Evolutionary conservation across 2,797 vertebrate species (phyloP).

Genomic region (Monodelphis domestica): DNA sequence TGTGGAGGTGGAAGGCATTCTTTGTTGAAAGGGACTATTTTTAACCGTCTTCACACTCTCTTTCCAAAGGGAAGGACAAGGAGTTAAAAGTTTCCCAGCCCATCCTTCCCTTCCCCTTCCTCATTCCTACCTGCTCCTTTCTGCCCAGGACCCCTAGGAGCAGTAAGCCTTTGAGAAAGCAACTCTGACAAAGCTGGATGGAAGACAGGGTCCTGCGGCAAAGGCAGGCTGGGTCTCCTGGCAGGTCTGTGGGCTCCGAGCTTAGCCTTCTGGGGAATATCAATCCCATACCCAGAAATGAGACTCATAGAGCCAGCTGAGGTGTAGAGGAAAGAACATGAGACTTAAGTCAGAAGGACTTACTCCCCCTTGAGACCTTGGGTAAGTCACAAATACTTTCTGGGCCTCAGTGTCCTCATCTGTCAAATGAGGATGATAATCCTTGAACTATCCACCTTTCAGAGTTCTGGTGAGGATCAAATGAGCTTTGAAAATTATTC

Average conservation of each 20-base stretch:
- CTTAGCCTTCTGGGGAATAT: background rate
- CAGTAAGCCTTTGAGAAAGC: background rate
- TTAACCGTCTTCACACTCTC: background rate
- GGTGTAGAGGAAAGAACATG: background rate
- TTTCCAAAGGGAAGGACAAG: background rate
- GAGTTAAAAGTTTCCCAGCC: background rate
- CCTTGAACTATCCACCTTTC: background rate
- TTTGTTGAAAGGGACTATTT: background rate
- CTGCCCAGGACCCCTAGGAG: background rate
- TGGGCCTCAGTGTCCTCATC: background rate
- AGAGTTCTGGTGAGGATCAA: background rate
- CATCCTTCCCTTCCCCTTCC: background rate
- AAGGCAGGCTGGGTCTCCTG: background rate
- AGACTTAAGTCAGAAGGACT: background rate
- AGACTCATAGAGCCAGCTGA: background rate
- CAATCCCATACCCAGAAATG: background rate
- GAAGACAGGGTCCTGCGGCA: background rate
- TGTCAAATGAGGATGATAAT: background rate
- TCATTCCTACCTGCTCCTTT: background rate
- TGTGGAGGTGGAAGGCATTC: no score
- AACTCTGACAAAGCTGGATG: background rate
- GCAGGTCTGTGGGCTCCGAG: background rate
- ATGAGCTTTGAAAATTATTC: background rate
- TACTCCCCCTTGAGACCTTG: background rate
- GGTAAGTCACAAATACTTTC: background rate